These are phyloP conservation scores for Grapholita molesta DNA, from an alignment of 1,140 invertebrate species.

Conservation along the genomic window DNA sequence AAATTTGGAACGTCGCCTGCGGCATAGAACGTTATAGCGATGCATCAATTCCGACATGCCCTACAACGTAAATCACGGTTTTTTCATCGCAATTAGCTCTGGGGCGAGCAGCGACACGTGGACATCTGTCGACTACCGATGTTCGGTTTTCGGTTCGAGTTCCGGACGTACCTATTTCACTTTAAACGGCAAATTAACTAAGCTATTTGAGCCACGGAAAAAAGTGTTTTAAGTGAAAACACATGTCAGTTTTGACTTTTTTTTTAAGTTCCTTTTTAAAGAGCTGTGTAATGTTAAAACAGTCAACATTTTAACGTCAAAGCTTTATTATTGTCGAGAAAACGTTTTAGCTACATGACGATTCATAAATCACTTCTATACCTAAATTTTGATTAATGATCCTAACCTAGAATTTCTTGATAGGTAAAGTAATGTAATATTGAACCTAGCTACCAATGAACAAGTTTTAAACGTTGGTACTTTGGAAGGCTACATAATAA, in stretches of 20 bases:
- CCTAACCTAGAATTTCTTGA: not conserved
- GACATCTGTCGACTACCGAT: constrained; percentile 67
- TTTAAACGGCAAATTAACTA: constrained; percentile 66
- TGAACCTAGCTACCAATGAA: not conserved
- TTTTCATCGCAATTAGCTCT: constrained; percentile 66
- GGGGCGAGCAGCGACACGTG: constrained; percentile 60
- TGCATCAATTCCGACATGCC: constrained; percentile 15
- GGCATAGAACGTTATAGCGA: constrained; percentile 6
- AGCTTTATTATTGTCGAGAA: not conserved
- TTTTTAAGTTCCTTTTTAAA: not conserved
- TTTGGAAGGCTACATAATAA: no score
- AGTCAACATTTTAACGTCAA: not conserved
- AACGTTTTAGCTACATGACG: not conserved
- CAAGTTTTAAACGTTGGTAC: not conserved
- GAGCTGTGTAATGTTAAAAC: not conserved
- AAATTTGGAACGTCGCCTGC: constrained; percentile 11
- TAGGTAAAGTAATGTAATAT: not conserved
- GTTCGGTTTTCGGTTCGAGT: constrained; percentile 51
- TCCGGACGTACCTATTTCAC: constrained; percentile 44
- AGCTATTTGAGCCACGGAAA: constrained; percentile 46
- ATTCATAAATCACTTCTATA: constrained; percentile 14
- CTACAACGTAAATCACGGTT: constrained; percentile 35
- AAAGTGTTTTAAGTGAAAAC: constrained; percentile 33
- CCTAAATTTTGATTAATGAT: constrained; percentile 16
- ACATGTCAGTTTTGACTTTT: not conserved